Base-by-base conservation (phyloP, 2,113 vertebrate species). In the Gobiocypris rarus region DNA sequence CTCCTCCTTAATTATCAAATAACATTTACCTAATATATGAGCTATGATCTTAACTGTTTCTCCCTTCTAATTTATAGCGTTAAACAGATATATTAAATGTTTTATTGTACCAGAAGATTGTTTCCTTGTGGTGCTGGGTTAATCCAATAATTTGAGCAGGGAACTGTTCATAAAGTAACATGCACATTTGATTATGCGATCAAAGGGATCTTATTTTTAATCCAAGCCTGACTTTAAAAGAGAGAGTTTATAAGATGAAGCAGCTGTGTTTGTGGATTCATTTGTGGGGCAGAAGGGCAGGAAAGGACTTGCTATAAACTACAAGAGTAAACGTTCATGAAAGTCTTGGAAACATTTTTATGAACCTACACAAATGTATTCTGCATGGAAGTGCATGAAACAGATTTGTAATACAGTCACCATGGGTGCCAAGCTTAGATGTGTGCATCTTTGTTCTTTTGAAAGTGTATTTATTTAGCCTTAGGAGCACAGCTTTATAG, bases 401-500 rank as follows among this genome's bases (percentile, higher is more conserved):
- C 26, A 75, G 48, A 75, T 19, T 22, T 52, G 73, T 1, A 75
- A 52, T 19, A 50, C 73, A 17, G 26, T 52, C 73, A 31, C 73
- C 34, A 24, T 78, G 24, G 15, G 5, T 50, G 17, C 6, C n/a
- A 80, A 50, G 24, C 43, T 80, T 48, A 80, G 59, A 48, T 65
- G 8, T 43, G 69, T 9, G 1, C 14, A 41, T 77, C 77, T 19
- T 87, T 91, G 84, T 92, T 91, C 90, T 85, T 85, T 61, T 10
- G 34, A 86, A 85, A 80, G 78, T 84, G 43, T 88, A 84, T 92
- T 90, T 89, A 82, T 88, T 86, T 74, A 81, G 75, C 59, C 31
- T 73, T 74, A 83, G 84, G 81, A 84, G 87, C 83, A 85, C 90
- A 92, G 89, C 91, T 92, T 90, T 87, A 90, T 82, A 93, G 93